Conservation (phyloP, 2,888 invertebrate species). For the Catocala nupta region DNA sequence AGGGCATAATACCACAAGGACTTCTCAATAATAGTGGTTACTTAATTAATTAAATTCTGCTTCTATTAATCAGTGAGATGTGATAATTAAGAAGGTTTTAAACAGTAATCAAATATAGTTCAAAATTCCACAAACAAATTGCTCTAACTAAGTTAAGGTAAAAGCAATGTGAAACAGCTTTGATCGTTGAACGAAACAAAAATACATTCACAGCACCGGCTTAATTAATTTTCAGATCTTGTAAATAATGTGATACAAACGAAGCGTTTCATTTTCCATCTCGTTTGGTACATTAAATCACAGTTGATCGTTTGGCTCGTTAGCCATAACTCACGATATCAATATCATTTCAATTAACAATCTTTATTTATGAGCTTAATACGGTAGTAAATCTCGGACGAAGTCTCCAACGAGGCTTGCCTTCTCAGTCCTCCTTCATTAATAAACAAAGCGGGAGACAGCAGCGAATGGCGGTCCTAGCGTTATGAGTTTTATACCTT, state of each 20-base stretch:
- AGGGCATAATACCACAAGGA: too few relatives aligned
- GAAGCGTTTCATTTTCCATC: conserved; percentile 40
- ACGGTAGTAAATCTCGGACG: conserved; percentile 73
- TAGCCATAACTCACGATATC: conserved; percentile 48
- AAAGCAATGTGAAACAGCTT: conserved; percentile 5
- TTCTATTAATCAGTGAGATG: too few relatives aligned
- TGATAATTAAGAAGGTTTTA: too few relatives aligned
- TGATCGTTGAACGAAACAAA: conserved; percentile 27
- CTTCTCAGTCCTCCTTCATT: conserved; percentile 53
- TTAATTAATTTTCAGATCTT: conserved; percentile 46
- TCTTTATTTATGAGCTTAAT: conserved; percentile 72
- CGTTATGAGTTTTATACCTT: conserved; percentile 18
- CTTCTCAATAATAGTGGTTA: too few relatives aligned
- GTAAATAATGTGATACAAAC: conserved; percentile 43
- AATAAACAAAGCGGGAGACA: conserved; percentile 58
- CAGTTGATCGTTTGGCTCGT: conserved; percentile 52
- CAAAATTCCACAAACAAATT: neutral
- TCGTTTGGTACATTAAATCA: conserved; percentile 47
- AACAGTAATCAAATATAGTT: too few relatives aligned
- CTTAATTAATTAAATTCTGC: too few relatives aligned
- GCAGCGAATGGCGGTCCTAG: conserved; percentile 38
- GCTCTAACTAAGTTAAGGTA: neutral
- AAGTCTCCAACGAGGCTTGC: conserved; percentile 53
- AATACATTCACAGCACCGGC: conserved; percentile 26
- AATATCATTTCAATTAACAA: conserved; percentile 63